Evolutionary conservation across 2,888 invertebrate genomes (phyloP).

Genomic region (Theristus sp.): DNA sequence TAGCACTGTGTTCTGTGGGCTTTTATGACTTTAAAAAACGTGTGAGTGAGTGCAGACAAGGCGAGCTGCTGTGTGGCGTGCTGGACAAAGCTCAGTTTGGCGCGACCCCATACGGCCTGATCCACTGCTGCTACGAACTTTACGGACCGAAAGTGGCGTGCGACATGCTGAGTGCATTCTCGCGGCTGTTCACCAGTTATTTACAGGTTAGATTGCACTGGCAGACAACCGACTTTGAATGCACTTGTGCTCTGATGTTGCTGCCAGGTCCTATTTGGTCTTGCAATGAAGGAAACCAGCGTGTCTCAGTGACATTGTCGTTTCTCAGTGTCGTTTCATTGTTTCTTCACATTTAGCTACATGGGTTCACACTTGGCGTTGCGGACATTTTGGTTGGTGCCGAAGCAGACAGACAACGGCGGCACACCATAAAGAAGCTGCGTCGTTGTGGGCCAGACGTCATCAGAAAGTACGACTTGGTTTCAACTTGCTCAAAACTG

Average conservation of each 20-base stretch:
- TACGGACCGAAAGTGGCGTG: slow-evolving; percentile 74
- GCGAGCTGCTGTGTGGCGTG: slow-evolving; percentile 71
- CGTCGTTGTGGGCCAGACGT: slow-evolving; percentile 18
- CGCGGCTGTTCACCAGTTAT: slow-evolving; percentile 72
- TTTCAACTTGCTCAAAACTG: too few relatives aligned
- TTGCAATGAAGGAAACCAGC: too few relatives aligned
- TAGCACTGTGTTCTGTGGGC: too few relatives aligned
- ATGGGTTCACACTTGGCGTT: slow-evolving; percentile 84
- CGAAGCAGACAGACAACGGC: slow-evolving; percentile 50
- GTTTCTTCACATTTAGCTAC: too few relatives aligned
- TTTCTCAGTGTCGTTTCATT: too few relatives aligned
- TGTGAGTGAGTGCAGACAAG: too few relatives aligned
- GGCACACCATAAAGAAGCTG: slow-evolving; percentile 20
- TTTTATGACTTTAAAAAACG: too few relatives aligned
- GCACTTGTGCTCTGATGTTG: too few relatives aligned
- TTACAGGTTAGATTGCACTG: slow-evolving; percentile 46
- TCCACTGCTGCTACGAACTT: slow-evolving; percentile 83
- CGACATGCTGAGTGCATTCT: slow-evolving; percentile 63
- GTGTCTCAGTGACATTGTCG: too few relatives aligned
- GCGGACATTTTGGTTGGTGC: slow-evolving; percentile 68
- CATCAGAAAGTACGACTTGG: not conserved
- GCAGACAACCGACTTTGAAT: too few relatives aligned
- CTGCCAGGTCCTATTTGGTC: too few relatives aligned
- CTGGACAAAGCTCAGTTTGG: slow-evolving; percentile 93
- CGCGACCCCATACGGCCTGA: slow-evolving; percentile 75